phyloP scores from a whole-genome alignment of 2,113 vertebrate species.

The Burhinus oedicnemus region DNA sequence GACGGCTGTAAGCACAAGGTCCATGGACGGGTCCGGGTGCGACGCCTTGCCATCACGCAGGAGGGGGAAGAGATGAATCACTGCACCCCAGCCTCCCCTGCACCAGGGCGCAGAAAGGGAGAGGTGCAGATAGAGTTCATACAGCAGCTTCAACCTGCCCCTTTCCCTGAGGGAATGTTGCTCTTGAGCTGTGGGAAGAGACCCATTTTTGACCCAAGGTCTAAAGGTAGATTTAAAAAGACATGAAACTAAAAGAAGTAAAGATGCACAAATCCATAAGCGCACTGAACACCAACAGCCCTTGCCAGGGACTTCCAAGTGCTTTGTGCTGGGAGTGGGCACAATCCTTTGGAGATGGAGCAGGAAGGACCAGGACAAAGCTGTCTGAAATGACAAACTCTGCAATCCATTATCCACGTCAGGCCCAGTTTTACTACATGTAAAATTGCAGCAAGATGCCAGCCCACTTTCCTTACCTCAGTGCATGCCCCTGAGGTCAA shows the following conservation, averaged over 20 bases:
- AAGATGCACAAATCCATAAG: not conserved
- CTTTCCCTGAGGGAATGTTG: not conserved
- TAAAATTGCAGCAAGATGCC: not conserved
- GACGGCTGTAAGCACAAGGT: not conserved
- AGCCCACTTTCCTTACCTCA: not conserved
- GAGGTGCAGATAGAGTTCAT: not conserved
- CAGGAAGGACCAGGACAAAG: not conserved
- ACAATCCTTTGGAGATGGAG: not conserved
- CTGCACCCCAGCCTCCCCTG: not conserved
- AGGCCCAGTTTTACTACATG: not conserved
- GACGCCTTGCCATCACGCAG: fast-evolving
- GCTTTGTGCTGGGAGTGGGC: not conserved
- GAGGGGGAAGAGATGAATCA: not conserved
- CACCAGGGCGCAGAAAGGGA: not conserved
- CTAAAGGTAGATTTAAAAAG: not conserved
- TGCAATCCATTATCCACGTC: not conserved
- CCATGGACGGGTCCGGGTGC: fast-evolving
- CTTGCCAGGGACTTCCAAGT: not conserved
- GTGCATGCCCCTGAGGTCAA: not conserved
- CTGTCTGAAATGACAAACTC: not conserved
- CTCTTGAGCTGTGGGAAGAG: not conserved
- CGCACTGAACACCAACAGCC: fast-evolving
- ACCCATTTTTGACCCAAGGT: not conserved
- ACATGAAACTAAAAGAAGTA: not conserved
- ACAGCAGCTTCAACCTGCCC: not conserved